Base-by-base conservation (phyloP, 2,797 vertebrate genomes). In the Buphagus erythrorhynchus region DNA sequence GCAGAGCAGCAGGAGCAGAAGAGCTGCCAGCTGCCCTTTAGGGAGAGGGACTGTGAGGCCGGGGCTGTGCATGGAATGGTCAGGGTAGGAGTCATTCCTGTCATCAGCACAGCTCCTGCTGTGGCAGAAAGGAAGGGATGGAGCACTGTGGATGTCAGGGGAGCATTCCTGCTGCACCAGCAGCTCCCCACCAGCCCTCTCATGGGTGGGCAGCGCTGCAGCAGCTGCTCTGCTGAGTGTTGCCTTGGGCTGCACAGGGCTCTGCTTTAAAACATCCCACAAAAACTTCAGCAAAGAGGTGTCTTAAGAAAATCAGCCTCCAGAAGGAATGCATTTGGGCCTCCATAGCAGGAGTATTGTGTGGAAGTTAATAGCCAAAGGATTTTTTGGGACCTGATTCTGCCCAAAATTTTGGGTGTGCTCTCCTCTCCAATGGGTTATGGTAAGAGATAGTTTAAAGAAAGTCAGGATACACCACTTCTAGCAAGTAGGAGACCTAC, bases 391-490 rank as follows among this genome's bases (percentile, higher is more conserved):
- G 46, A 68, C 87, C 51, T 95, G 40, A 69, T 43, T 75, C 75
- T 93, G 75, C 91, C 63, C 55, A 71, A 26, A 65, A 35, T 91
- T 86, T 90, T 83, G 16, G 59, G 52, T 57, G 82, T 88, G 16
- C 14, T 81, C 69, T 92, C 54, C 54, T 95, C n/a, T 81, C 48
- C 42, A 84, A 10, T 21, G 21, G 40, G 4, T 45, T 45, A 26
- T 33, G 65, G 80, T 68, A 68, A 71, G 57, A 71, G 81, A 72
- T 69, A 72, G 81, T 68, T 68, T 90, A 71, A 26, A 84, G 46
- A 85, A 86, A 90, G 55, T 54, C 79, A 91, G 73, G 72, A 72
- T 86, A 33, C 4, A 24, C 69, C 78, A 73, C 69, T 54, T 88
- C 35, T 66, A 73, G 92, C 31, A 75, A 76, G 73, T 4, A 55